Conservation (phyloP, 53 echinoderm and acorn worm species). For the Hippasteria phrygiana region DNA sequence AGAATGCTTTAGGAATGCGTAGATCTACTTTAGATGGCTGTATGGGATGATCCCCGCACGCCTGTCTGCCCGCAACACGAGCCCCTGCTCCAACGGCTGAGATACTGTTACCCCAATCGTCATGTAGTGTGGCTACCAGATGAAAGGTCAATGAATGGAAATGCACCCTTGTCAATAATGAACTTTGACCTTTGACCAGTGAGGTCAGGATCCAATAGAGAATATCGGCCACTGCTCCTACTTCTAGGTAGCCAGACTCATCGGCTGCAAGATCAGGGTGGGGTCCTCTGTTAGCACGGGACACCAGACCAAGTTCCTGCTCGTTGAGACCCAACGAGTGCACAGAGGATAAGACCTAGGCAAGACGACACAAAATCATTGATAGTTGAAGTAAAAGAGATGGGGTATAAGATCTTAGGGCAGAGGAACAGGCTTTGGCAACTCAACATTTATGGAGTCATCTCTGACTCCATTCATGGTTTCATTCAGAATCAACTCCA, state of each 20-base stretch:
- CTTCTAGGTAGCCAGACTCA: conserved; percentile 82
- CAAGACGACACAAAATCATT: too few species aligned
- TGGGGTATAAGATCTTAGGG: neutral
- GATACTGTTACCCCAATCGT: conserved; percentile 80
- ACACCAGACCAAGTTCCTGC: conserved; percentile 89
- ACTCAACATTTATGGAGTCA: too few species aligned
- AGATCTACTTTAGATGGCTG: conserved; percentile 80
- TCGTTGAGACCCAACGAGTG: conserved; percentile 96
- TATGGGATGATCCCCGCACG: conserved; percentile 76
- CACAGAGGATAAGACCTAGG: conserved; percentile 81
- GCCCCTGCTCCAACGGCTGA: conserved; percentile 90
- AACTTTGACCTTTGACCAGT: conserved; percentile 50
- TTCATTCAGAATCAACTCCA: too few species aligned
- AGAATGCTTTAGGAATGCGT: conserved; percentile 77
- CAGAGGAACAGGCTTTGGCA: too few species aligned
- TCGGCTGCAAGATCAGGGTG: conserved; percentile 71
- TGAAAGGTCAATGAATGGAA: conserved; percentile 94
- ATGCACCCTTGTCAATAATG: conserved; percentile 84
- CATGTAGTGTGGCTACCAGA: conserved; percentile 79
- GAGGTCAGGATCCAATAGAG: conserved; percentile 81
- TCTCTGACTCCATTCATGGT: too few species aligned
- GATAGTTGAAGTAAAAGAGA: too few species aligned
- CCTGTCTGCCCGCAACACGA: conserved; percentile 82
- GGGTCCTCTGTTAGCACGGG: conserved; percentile 77
- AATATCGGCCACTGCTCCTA: conserved; percentile 87